Evolutionary conservation across 2,888 invertebrate genomes (phyloP), one percentile per base, ranked within the genome.

Genomic region (Drosophila mimica): DNA sequence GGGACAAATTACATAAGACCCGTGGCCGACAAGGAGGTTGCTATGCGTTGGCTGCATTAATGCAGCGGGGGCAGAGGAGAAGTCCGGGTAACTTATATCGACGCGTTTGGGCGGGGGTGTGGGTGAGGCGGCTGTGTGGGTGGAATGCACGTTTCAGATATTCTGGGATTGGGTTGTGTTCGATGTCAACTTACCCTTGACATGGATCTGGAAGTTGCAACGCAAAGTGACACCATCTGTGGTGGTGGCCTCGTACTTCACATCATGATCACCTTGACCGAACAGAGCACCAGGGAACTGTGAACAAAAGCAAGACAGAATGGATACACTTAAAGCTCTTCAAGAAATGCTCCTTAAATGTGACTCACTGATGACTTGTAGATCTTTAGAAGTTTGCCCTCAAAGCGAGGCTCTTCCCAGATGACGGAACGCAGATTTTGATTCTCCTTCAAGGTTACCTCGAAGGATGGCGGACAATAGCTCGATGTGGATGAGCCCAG

Each of bases 361-460:
- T 0, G 30, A 79, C 93, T 93, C 83, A 95, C 95, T 92, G 94
- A 94, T 9, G 95, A 95, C 88, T 95, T 95, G 88, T 94, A 95
- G 52, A 88, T 67, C 51, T 83, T 86, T 0, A 87, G 63, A 0
- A 88, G 69, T 8, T 87, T 83, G n/a, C 89, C 88, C 33, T 93
- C 93, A 82, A 96, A 96, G 49, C 93, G 92, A 1, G 96, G 96
- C 81, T 96, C 96, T 49, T 94, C 94, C 96, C 96, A 96, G 76
- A 94, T 93, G 52, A 96, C 94, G 49, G 94, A 93, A 33, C 94
- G 94, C 61, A 94, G 93, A 0, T 92, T 92, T 89, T 95, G 95
- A 51, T 95, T 94, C 17, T 93, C 93, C 53, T 93, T 92, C 58
- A 96, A 90, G 25, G 93, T 92, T 31, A 95, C 94, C 76, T 95